Evolutionary conservation across 2,797 vertebrate species (phyloP).

Genomic region (Lepilemur ruficaudatus): DNA sequence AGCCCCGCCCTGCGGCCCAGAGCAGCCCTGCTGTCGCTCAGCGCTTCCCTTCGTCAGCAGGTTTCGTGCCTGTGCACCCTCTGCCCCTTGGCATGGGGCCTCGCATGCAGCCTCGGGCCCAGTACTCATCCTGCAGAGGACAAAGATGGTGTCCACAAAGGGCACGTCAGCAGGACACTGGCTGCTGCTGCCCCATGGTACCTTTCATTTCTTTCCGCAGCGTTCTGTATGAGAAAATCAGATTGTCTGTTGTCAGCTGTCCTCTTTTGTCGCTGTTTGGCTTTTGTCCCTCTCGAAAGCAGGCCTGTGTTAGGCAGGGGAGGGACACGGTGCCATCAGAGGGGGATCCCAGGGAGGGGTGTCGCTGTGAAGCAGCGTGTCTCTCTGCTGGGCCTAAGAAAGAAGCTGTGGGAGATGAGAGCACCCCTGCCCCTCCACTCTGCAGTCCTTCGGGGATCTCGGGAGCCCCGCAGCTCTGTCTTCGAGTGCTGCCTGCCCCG

Average conservation of each 20-base stretch:
- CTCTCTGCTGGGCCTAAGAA: background rate
- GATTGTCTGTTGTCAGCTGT: background rate
- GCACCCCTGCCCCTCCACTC: background rate
- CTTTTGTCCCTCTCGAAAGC: background rate
- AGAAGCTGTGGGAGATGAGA: background rate
- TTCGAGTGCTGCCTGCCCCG: background rate
- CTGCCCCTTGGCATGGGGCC: background rate
- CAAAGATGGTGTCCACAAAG: background rate
- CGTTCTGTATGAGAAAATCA: background rate
- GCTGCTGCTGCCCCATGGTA: fast-evolving
- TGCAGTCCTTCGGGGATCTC: background rate
- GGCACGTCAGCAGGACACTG: background rate
- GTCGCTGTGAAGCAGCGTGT: background rate
- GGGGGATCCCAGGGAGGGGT: background rate
- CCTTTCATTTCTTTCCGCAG: background rate
- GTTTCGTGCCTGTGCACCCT: background rate
- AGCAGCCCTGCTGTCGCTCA: background rate
- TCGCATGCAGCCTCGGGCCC: background rate
- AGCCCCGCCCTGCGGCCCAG: background rate
- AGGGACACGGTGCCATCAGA: background rate
- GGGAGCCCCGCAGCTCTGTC: background rate
- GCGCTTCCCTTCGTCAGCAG: background rate
- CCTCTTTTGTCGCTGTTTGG: background rate
- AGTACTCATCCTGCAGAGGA: background rate
- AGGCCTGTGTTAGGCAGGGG: background rate